Evolutionary conservation across 2,888 invertebrate species (phyloP).

Genomic region (Watsonalla binaria): DNA sequence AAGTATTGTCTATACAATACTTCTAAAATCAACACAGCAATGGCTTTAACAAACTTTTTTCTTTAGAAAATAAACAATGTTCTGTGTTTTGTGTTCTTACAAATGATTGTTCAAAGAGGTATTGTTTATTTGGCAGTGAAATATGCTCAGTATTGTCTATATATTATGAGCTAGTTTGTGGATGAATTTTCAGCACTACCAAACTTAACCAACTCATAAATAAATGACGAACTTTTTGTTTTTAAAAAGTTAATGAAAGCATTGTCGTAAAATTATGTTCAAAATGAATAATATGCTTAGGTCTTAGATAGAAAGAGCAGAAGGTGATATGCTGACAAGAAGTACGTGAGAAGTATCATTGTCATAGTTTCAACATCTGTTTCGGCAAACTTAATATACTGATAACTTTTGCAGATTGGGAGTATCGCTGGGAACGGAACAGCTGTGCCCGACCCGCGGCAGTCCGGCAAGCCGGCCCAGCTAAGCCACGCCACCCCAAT

Average conservation of each 20-base stretch:
- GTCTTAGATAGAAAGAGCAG: background rate
- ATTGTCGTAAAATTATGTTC: background rate
- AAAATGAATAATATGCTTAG: background rate
- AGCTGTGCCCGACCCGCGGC: constrained; percentile 28
- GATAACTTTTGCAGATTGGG: background rate
- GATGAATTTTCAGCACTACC: too few species aligned
- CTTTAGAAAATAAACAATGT: background rate
- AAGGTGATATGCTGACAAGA: background rate
- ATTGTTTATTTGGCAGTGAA: background rate
- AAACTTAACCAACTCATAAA: too few species aligned
- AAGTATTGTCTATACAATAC: too few species aligned
- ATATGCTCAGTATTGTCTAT: background rate
- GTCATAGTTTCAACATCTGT: constrained; percentile 32
- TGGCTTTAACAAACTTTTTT: too few species aligned
- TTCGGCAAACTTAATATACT: constrained; percentile 14
- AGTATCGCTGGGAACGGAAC: constrained; percentile 22
- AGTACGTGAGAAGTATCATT: background rate
- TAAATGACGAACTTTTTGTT: too few species aligned
- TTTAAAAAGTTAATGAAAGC: too few species aligned
- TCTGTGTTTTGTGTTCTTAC: background rate
- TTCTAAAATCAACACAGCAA: too few species aligned
- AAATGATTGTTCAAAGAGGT: background rate
- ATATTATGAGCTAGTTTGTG: too few species aligned
- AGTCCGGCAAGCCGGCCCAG: constrained; percentile 37
- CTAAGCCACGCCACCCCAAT: constrained; percentile 54